Evolutionary conservation across 2,113 vertebrate genomes (phyloP), one percentile per base, ranked within the genome.

Genomic region (Vidua macroura): DNA sequence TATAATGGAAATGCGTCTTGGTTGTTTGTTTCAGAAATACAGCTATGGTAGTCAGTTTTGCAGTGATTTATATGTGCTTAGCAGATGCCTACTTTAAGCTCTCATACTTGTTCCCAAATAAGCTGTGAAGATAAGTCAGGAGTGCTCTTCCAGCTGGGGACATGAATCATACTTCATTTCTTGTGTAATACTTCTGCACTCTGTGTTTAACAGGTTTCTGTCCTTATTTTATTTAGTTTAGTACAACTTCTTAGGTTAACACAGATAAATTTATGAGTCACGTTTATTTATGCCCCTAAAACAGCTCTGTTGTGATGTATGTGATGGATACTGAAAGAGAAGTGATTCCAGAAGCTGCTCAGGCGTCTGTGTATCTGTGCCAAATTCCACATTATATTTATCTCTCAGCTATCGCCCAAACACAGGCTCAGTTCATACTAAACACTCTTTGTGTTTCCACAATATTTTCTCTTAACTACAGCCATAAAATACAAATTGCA

Each of bases 351-450:
- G 95, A 90, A 97, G 90, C 92, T 91, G 75, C 72, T 94, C 96
- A 83, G 73, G 83, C 49, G 33, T 94, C 93, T 95, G 73, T 88
- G 88, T 90, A 87, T 92, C 80, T 1, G 6, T 95, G 96, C 95
- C 97, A 98, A 96, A 75, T 97, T 95, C 93, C 80, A 95, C 96
- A 95, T 96, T 90, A 73, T 94, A 93, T 95, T 97, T 97, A 97
- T 97, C 97, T 97, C 86, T 89, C 92, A 95, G 84, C 95, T 97
- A 96, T 97, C 97, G 1, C 93, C 90, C 87, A 91, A 97, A 96
- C 90, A 97, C 96, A 98, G 97, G 88, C 91, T 96, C 55, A 33
- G 79, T 91, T 96, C 92, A 60, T 91, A 75, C 59, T 93, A 92
- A 96, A 88, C 46, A 56, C 13, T 15, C 31, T 97, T 96, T 97